These are phyloP conservation scores for Ictalurus furcatus DNA, from an alignment of 2,113 vertebrate genomes.

Conservation along the genomic window DNA sequence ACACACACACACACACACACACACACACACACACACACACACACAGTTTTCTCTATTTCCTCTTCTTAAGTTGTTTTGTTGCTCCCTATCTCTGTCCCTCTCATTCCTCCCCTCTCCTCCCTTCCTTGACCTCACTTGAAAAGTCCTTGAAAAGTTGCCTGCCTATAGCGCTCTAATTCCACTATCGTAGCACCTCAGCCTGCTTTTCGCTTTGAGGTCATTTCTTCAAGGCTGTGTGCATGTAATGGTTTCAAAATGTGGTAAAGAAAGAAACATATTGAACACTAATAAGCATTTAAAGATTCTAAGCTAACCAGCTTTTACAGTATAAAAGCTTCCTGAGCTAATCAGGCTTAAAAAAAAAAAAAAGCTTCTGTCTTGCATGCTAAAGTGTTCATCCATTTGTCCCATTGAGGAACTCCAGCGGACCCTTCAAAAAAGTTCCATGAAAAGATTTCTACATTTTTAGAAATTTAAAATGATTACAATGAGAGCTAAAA, in stretches of 20 bases:
- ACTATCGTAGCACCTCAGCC: constrained; percentile 27
- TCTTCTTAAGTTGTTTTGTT: not conserved
- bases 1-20: not conserved
- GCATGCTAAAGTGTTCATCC: not conserved
- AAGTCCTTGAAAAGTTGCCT: constrained; percentile 16
- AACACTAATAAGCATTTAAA: no score
- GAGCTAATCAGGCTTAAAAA: not conserved
- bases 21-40: not conserved
- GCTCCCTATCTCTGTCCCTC: not conserved
- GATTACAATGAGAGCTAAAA: not conserved
- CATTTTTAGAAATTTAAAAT: not conserved
- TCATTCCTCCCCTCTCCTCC: not conserved
- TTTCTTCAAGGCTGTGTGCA: not conserved
- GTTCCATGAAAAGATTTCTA: not conserved
- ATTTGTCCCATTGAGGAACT: no score
- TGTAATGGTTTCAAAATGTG: constrained; percentile 1
- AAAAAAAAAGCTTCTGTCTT: not conserved
- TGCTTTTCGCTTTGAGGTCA: constrained; percentile 19
- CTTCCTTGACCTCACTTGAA: not conserved
- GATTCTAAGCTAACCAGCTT: not conserved
- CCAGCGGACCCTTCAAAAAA: not conserved
- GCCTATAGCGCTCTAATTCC: constrained; percentile 22
- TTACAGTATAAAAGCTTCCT: not conserved
- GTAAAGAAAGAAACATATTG: not conserved
- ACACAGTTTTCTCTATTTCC: not conserved